phyloP scores from a whole-genome alignment of 2,888 invertebrate genomes.

The Diaphora mendica region DNA sequence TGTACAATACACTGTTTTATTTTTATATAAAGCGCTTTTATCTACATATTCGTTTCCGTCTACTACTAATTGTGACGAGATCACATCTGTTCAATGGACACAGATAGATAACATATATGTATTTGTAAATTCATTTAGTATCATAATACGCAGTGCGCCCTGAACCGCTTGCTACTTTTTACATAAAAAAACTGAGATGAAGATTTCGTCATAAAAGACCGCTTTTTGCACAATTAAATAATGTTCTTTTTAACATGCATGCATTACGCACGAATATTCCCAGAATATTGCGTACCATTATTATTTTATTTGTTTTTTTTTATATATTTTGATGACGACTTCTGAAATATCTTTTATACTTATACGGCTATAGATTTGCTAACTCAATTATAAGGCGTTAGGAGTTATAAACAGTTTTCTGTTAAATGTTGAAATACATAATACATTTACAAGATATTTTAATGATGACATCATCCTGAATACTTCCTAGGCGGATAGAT shows the following conservation, averaged over 20 bases:
- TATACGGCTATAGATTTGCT: background rate
- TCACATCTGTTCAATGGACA: slow-evolving; percentile 18
- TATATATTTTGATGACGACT: background rate
- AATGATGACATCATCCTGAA: background rate
- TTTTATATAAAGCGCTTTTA: slow-evolving; percentile 41
- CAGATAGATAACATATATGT: background rate
- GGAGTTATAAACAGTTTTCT: background rate
- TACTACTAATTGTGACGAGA: slow-evolving; percentile 39
- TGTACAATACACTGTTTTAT: slow-evolving; percentile 30
- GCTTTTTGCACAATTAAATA: background rate
- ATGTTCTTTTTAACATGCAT: background rate
- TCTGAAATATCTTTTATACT: background rate
- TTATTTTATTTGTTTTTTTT: background rate
- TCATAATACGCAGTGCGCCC: background rate
- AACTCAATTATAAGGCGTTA: background rate
- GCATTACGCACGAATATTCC: background rate
- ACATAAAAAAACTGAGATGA: background rate
- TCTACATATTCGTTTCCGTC: slow-evolving; percentile 37
- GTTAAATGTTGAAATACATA: no score
- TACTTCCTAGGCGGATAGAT: background rate
- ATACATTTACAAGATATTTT: background rate
- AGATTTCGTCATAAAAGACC: background rate
- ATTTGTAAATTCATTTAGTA: background rate
- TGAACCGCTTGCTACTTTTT: background rate
- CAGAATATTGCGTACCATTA: background rate